Conservation (phyloP, 1,140 invertebrate species). For the Pentalonia nigronervosa region DNA sequence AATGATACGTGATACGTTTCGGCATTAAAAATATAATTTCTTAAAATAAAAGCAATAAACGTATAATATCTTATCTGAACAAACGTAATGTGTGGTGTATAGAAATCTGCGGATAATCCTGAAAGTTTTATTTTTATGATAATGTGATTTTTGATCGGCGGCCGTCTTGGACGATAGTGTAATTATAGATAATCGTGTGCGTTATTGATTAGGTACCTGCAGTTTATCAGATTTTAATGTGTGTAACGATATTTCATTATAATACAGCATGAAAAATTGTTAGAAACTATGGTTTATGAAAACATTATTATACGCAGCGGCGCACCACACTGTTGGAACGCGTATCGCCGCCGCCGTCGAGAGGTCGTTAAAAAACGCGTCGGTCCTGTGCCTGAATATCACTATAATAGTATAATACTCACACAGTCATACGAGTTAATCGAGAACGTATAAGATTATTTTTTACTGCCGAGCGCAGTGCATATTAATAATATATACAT, state of each 20-base stretch:
- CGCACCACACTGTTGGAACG: background rate
- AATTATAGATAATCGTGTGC: background rate
- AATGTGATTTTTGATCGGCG: background rate
- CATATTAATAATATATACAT: background rate
- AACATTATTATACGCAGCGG: background rate
- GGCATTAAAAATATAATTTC: no score
- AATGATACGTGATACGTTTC: no score
- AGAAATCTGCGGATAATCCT: background rate
- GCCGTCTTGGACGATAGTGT: background rate
- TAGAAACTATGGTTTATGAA: background rate
- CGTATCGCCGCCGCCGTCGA: background rate
- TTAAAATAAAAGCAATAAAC: no score
- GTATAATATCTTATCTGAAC: no score
- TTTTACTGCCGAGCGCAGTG: background rate
- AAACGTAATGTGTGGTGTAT: background rate
- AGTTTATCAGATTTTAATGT: background rate
- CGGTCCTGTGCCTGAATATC: background rate
- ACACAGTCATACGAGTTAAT: background rate
- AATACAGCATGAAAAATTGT: background rate
- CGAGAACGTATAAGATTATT: conserved; percentile 12
- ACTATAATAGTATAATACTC: background rate
- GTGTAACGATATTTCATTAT: background rate
- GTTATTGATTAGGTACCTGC: background rate
- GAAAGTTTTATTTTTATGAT: background rate
- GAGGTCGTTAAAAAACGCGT: background rate